Percentiles rank a stretch among this genome's conserved stretches.
Evolutionary conservation across 2,113 vertebrate species (phyloP).

Genomic region (Cercocebus atys): DNA sequence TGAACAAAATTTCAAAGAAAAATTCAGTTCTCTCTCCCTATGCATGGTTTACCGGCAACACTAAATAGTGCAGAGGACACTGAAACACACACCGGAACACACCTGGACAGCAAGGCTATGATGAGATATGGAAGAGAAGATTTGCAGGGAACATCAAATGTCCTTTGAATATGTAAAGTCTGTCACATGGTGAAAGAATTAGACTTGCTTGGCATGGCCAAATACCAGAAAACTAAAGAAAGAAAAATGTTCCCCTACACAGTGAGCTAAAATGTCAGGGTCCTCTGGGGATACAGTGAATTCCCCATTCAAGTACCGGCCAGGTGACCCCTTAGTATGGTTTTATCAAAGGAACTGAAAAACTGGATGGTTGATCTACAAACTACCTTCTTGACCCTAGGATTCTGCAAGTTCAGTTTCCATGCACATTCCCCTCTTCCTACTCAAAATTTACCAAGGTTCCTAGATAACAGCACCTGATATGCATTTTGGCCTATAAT

Average conservation of each 20-base stretch:
- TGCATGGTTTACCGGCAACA: not conserved
- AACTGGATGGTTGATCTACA: not conserved
- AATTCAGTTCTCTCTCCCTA: not conserved
- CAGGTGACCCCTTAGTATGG: not conserved
- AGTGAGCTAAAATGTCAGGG: not conserved
- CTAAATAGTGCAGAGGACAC: not conserved
- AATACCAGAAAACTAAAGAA: not conserved
- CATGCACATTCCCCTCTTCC: not conserved
- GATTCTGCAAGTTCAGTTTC: not conserved
- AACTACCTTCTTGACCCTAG: not conserved
- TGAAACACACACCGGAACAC: not conserved
- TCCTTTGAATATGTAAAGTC: not conserved
- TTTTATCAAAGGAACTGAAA: not conserved
- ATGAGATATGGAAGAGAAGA: not conserved
- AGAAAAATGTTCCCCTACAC: not conserved
- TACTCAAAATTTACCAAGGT: constrained; percentile 14
- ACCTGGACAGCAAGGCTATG: not conserved
- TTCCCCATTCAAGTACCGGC: not conserved
- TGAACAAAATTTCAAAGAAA: not conserved
- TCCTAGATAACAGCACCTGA: constrained; percentile 5
- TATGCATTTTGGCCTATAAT: not conserved
- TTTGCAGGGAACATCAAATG: not conserved
- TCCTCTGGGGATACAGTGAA: not conserved
- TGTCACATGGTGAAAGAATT: not conserved
- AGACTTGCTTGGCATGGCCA: not conserved